A percentile compares a stretch with the other conserved stretches of the same genome.
These are phyloP conservation scores for Microctenopoma steveboyesi DNA, from an alignment of 2,797 vertebrate species.

Conservation along the genomic window DNA sequence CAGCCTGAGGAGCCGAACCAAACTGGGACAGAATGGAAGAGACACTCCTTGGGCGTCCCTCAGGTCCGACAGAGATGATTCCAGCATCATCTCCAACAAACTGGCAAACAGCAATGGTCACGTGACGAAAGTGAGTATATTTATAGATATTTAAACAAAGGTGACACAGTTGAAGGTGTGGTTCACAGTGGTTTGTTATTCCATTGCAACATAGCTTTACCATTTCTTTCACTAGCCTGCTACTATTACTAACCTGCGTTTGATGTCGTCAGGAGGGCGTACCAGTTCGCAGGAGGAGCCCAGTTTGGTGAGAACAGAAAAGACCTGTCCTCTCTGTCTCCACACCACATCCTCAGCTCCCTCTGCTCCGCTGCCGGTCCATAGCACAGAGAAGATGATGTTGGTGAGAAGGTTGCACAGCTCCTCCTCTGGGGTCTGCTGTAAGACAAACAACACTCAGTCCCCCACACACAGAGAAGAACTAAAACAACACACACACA, in stretches of 20 bases:
- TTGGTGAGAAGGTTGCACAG: slow-evolving; percentile 96
- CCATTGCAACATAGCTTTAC: background rate
- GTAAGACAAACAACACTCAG: slow-evolving; percentile 7
- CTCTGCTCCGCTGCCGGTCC: slow-evolving; percentile 89
- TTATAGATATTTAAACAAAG: slow-evolving; percentile 7
- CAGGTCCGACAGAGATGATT: slow-evolving; percentile 93
- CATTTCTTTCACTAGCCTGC: background rate
- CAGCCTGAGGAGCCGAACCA: slow-evolving; percentile 90
- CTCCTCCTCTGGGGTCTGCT: slow-evolving; percentile 96
- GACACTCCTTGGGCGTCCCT: slow-evolving; percentile 82
- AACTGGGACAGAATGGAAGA: slow-evolving; percentile 88
- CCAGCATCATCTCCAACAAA: slow-evolving; percentile 98
- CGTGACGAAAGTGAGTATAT: background rate
- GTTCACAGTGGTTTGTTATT: slow-evolving; percentile 17
- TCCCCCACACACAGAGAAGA: background rate
- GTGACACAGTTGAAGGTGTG: slow-evolving; percentile 6
- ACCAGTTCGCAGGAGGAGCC: slow-evolving; percentile 93
- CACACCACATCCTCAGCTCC: slow-evolving; percentile 88
- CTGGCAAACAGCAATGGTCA: slow-evolving; percentile 70
- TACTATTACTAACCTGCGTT: slow-evolving; percentile 86
- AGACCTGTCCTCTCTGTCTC: slow-evolving; percentile 95
- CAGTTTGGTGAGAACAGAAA: slow-evolving; percentile 96
- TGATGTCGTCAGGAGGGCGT: slow-evolving; percentile 93
- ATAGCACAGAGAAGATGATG: slow-evolving; percentile 93
- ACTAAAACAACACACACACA: background rate